phyloP scores from a whole-genome alignment of 2,113 vertebrate genomes.

The Donacobius atricapilla region DNA sequence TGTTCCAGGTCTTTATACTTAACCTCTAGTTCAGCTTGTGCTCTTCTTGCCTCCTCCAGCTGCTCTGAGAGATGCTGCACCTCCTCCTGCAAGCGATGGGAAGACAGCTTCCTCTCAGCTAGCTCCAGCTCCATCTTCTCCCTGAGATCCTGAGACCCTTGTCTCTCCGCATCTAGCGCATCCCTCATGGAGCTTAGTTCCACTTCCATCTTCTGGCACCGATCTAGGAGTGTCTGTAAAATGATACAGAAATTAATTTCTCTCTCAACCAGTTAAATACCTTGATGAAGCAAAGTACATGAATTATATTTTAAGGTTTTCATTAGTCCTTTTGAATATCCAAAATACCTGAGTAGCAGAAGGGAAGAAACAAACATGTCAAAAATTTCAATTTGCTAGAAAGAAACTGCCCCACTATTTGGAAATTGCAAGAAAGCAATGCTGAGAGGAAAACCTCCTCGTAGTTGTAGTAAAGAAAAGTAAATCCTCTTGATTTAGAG shows the following conservation, averaged over 20 bases:
- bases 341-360: neutral
- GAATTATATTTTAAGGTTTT: neutral
- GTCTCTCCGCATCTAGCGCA: constrained; percentile 72
- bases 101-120: constrained; percentile 53
- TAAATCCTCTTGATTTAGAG: neutral
- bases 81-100: constrained; percentile 67
- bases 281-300: neutral
- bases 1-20: constrained; percentile 62
- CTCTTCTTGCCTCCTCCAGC: constrained; percentile 62
- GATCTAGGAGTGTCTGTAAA: constrained; percentile 78
- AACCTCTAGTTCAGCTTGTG: constrained; percentile 53
- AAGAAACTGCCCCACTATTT: neutral
- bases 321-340: neutral
- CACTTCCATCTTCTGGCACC: constrained; percentile 83
- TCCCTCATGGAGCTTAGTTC: constrained; percentile 70
- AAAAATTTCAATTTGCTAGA: neutral
- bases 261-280: neutral
- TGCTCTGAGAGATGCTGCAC: constrained; percentile 66
- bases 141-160: neutral
- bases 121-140: constrained; percentile 73
- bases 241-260: neutral
- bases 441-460: neutral
- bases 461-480: neutral
- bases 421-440: neutral
- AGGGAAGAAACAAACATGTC: neutral